These are phyloP conservation scores for Hestina assimilis DNA, from an alignment of 1,140 invertebrate genomes.

Conservation along the genomic window DNA sequence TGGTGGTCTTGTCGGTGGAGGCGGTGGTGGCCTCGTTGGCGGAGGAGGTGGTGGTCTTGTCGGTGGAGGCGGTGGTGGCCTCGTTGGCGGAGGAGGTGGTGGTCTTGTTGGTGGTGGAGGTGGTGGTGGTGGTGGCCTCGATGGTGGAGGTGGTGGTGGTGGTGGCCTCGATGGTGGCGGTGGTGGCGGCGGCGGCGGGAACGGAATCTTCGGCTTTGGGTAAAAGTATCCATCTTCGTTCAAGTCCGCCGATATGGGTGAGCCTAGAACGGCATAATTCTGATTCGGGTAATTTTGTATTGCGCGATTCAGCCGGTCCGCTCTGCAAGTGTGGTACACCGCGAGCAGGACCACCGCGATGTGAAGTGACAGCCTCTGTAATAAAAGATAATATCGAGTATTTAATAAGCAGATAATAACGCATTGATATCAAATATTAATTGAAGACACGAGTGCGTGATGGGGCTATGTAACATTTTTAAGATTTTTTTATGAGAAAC, in stretches of 20 bases:
- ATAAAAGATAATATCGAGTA: constrained; percentile 21
- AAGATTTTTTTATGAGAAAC: too few relatives aligned
- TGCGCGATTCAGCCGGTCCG: constrained; percentile 45
- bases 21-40: constrained; percentile 14
- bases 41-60: constrained; percentile 5
- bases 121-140: constrained; percentile 1
- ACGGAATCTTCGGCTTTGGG: constrained; percentile 62
- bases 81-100: constrained; percentile 9
- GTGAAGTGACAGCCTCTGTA: constrained; percentile 72
- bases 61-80: constrained; percentile 22
- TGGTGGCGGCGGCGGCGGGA: constrained; percentile 46
- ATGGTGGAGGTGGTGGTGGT: background rate
- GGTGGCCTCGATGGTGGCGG: constrained; percentile 4
- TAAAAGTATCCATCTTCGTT: constrained; percentile 72
- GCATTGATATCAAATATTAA: too few relatives aligned
- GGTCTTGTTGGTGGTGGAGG: background rate
- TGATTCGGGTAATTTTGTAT: constrained; percentile 48
- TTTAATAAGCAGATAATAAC: too few relatives aligned
- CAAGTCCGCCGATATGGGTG: constrained; percentile 49
- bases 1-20: constrained; percentile 2
- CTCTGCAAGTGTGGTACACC: constrained; percentile 57
- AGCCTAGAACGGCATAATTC: constrained; percentile 60
- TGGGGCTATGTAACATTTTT: too few relatives aligned
- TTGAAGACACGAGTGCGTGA: too few relatives aligned
- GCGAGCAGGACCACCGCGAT: constrained; percentile 61